Conservation (phyloP, 2,888 invertebrate species). For the Eumerus sabulonum region DNA sequence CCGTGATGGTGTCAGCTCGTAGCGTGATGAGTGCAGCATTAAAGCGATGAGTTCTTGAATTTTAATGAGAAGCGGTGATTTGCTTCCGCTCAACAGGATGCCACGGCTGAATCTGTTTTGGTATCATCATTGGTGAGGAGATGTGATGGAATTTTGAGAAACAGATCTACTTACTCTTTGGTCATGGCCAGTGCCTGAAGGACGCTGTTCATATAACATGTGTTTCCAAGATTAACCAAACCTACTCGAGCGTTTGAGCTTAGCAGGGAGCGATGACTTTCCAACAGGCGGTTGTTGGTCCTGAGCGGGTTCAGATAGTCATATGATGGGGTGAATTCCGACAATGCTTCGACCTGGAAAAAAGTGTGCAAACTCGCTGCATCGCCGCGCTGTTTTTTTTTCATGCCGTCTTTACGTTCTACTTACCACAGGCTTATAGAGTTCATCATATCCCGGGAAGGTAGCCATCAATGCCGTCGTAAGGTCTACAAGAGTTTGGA, state of each 20-base stretch:
- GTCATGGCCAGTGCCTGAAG: constrained; percentile 91
- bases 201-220: constrained; percentile 94
- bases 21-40: constrained; percentile 84
- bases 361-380: background rate
- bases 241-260: constrained; percentile 81
- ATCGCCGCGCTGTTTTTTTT: background rate
- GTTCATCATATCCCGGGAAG: constrained; percentile 79
- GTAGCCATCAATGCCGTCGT: constrained; percentile 80
- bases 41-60: constrained; percentile 87
- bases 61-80: constrained; percentile 82
- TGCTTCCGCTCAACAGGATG: constrained; percentile 81
- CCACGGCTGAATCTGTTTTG: constrained; percentile 83
- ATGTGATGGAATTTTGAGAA: too few relatives aligned
- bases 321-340: constrained; percentile 80
- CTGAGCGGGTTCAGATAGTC: constrained; percentile 76
- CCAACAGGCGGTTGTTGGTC: constrained; percentile 72
- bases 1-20: constrained; percentile 85
- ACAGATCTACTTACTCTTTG: constrained; percentile 81
- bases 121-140: background rate
- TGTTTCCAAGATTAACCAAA: constrained; percentile 90
- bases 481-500: constrained; percentile 84
- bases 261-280: constrained; percentile 61
- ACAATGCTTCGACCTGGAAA: constrained; percentile 76
- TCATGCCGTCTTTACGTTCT: background rate
- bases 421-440: constrained; percentile 80